Conservation (phyloP, 1,140 invertebrate species). For the Elymnias hypermnestra region DNA sequence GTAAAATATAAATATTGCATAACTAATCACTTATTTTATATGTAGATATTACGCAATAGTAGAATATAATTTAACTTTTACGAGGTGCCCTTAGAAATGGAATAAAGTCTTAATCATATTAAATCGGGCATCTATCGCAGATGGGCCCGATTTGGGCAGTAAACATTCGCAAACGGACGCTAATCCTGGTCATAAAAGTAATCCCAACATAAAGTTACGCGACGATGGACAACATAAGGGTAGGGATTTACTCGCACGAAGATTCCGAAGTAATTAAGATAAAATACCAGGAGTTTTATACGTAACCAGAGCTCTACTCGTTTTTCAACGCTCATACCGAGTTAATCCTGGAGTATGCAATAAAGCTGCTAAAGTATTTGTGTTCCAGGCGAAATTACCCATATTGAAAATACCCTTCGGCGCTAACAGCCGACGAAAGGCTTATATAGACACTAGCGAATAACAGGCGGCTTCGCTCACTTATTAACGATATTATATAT, state of each 20-base stretch:
- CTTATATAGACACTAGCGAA: constrained; percentile 49
- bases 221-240: constrained; percentile 74
- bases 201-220: constrained; percentile 73
- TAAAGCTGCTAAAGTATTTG: constrained; percentile 72
- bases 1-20: too few species aligned
- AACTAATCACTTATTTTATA: too few species aligned
- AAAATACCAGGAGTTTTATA: constrained; percentile 68
- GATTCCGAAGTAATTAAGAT: constrained; percentile 74
- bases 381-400: constrained; percentile 69
- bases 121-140: constrained; percentile 49
- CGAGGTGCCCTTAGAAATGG: constrained; percentile 16
- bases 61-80: constrained; percentile 4
- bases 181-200: constrained; percentile 73
- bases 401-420: constrained; percentile 74
- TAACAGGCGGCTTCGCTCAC: neutral
- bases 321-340: constrained; percentile 69
- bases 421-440: constrained; percentile 63
- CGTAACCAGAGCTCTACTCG: constrained; percentile 57
- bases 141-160: constrained; percentile 51
- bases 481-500: too few species aligned
- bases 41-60: too few species aligned
- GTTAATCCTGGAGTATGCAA: constrained; percentile 72
- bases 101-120: constrained; percentile 31
- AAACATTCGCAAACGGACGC: constrained; percentile 70
- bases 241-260: constrained; percentile 69